Evolutionary conservation across 1,140 invertebrate species (phyloP), one percentile per base, ranked within the genome.

Genomic region (Drosophila lacteicornis): DNA sequence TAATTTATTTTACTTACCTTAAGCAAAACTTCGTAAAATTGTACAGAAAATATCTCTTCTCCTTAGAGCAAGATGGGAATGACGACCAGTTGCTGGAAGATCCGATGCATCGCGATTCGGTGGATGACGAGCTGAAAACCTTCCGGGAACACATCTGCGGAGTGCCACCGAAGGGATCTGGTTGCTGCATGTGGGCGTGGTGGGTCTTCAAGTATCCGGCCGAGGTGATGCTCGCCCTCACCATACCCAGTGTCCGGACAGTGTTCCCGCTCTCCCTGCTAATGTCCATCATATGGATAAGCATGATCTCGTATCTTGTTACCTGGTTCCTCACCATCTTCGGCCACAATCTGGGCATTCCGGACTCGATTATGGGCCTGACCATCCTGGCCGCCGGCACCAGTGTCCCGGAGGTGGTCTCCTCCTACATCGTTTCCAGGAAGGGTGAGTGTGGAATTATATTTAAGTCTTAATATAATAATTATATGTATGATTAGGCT

Each of bases 251-350:
- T 65, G 59, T 63, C 1, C 70, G 84, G 2, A 50, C 61, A 2
- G 45, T 71, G 3, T 78, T 57, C 17, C 53, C 53, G 1, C 42
- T 98, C 1, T 97, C 97, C 0, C 98, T 99, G 87, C 73, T 97
- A 1, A 96, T 98, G 95, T 97, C 97, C 75, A 95, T 98, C 42
- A 86, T 96, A 9, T 98, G 97, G 97, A 97, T 98, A 55, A 96
- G 96, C 12, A 93, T 94, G 0, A 94, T 97, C 1, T 97, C 97
- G 1, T 99, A 98, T 90, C 75, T 98, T 0, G 96, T 97, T 27
- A 96, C 98, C 1, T 99, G 97, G 97, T 96, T 97, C 93, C 98
- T 99, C 36, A 98, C 98, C 17, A 94, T 98, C 69, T 95, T 98
- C 60, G 97, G 97, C 97, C 94, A 95, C 73, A 96, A 95, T 8